Evolutionary conservation across 2,113 vertebrate species (phyloP), one percentile per base, ranked within the genome.

Genomic region (Lampris megalopsis): DNA sequence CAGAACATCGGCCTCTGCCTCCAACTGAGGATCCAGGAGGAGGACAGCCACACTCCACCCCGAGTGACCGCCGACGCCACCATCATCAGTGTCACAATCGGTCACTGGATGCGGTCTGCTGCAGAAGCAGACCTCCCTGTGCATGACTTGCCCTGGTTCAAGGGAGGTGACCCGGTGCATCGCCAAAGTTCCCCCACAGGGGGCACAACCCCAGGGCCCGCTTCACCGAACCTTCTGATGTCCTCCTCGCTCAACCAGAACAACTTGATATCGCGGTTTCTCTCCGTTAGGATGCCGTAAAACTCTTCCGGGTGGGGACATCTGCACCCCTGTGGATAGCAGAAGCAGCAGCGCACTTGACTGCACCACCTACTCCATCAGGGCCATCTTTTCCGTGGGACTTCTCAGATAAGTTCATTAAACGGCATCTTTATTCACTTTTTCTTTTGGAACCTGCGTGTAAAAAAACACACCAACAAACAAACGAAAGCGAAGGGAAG

Each of bases 301-400:
- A 74, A 45, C 4, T 74, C 49, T 45, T 74, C 71, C 45, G 71
- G 63, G 71, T 74, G 10, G 65, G 62, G 3, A 74, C 36, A 47
- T 74, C 61, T 73, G 47, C 71, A 24, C 38, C 71, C 59, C 58
- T 73, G 36, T 73, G 45, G 45, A 73, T 60, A 63, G 56, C 42
- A 65, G 71, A 74, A 52, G 65, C 71, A 43, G 71, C 60, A 35
- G 24, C 59, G 13, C 61, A 2, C n/a, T 63, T 63, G 35, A 63
- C 61, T 5, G 53, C 53, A 45, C 53, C n/a, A 5, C 43, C 56
- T 56, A 74, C 71, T 13, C 42, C 71, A 37, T 62, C 69, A 13
- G 57, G 57, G 1, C 52, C 52, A 9, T 65, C 73, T 76, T 76
- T 76, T 4, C 64, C 73, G 13, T 76, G 73, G 49, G 73, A 76